A percentile compares a stretch with the other conserved stretches of the same genome.
These are phyloP conservation scores for Andrena minutula DNA, from an alignment of 2,888 invertebrate species.

Conservation along the genomic window DNA sequence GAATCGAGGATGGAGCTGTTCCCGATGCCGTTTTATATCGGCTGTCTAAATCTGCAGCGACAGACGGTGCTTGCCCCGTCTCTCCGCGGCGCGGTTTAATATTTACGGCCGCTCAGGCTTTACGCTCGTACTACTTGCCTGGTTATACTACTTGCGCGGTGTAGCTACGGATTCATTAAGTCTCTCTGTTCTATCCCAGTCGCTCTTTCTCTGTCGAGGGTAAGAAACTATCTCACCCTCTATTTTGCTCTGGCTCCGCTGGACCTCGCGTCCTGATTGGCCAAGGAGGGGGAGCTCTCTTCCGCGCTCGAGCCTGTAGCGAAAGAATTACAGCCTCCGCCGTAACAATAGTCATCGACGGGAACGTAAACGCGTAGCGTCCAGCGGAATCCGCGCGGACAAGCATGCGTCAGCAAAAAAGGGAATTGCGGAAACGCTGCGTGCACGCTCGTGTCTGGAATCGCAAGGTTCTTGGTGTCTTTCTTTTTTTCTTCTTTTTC, in stretches of 20 bases:
- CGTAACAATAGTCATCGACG: slow-evolving; percentile 1
- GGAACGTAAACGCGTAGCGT: background rate
- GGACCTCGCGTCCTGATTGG: no score
- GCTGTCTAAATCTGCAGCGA: slow-evolving; percentile 24
- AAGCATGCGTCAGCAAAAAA: slow-evolving; percentile 39
- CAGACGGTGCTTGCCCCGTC: slow-evolving; percentile 22
- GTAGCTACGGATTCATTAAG: background rate
- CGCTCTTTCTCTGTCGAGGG: background rate
- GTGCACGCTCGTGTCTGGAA: slow-evolving; percentile 35
- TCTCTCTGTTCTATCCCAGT: background rate
- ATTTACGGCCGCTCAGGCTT: slow-evolving; percentile 14
- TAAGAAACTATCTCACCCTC: background rate
- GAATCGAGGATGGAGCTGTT: slow-evolving; percentile 17
- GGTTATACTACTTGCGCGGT: background rate
- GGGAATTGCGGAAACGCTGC: slow-evolving; percentile 39
- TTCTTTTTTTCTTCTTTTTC: background rate
- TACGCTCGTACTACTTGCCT: slow-evolving; percentile 1
- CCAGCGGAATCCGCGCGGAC: slow-evolving; percentile 12
- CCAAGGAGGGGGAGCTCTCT: background rate
- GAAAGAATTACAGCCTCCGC: background rate
- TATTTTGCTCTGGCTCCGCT: background rate
- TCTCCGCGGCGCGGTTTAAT: slow-evolving; percentile 4
- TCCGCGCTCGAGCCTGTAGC: background rate
- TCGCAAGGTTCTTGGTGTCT: slow-evolving; percentile 16
- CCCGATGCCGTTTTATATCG: slow-evolving; percentile 14